Percentiles rank a stretch among this genome's conserved stretches.
These are phyloP conservation scores for Onchidella celtica DNA, from an alignment of 2,888 invertebrate genomes.

Conservation along the genomic window DNA sequence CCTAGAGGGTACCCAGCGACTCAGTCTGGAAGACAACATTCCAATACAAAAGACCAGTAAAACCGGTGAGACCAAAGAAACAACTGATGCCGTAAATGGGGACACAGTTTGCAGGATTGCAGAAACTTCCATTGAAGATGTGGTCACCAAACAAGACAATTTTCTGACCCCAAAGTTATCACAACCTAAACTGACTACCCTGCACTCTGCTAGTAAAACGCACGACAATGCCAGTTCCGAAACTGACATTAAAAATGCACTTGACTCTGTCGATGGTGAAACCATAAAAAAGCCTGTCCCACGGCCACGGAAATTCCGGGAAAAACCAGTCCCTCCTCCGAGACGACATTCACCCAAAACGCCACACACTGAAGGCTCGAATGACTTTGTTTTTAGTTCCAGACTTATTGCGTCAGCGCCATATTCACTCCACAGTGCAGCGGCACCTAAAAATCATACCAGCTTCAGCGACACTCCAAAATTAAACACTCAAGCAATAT, in stretches of 20 bases:
- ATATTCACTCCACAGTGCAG: background rate
- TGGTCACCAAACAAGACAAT: background rate
- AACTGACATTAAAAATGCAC: background rate
- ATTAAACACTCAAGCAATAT: background rate
- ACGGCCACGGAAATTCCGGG: slow-evolving; percentile 12
- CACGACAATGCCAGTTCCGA: background rate
- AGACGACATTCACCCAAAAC: background rate
- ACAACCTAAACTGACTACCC: slow-evolving; percentile 5
- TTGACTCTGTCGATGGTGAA: background rate
- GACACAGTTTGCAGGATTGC: background rate
- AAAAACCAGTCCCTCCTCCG: slow-evolving; percentile 34
- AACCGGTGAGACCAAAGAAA: background rate
- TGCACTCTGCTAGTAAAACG: background rate
- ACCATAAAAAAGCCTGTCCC: slow-evolving; percentile 27
- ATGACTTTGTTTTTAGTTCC: background rate
- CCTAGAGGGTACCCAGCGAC: background rate
- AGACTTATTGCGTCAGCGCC: background rate
- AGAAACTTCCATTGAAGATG: background rate
- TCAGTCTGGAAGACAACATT: background rate
- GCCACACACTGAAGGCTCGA: background rate
- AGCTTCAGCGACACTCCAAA: background rate
- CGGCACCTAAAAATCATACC: background rate
- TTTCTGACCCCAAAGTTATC: background rate
- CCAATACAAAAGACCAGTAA: background rate
- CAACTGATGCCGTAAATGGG: background rate